Evolutionary conservation across 2,113 vertebrate species (phyloP).

Genomic region (Thunnus thynnus): DNA sequence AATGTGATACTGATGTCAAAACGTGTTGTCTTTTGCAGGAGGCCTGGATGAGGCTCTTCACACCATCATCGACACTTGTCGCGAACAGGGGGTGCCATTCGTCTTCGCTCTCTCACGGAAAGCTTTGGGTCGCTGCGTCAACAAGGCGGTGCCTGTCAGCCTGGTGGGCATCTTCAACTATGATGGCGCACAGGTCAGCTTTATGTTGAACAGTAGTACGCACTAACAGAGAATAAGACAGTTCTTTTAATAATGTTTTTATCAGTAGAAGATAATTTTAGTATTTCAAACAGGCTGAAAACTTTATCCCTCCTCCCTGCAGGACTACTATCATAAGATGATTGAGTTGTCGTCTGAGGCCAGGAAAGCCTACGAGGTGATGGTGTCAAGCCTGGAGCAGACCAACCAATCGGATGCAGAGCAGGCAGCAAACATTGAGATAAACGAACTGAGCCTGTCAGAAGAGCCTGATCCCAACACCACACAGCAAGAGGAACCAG

Average conservation of each 20-base stretch:
- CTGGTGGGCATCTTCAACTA: slow-evolving; percentile 99
- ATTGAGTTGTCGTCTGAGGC: slow-evolving; percentile 93
- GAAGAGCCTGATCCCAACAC: slow-evolving; percentile 39
- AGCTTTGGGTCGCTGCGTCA: slow-evolving; percentile 94
- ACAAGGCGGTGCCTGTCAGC: slow-evolving; percentile 96
- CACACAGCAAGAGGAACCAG: slow-evolving; percentile 84
- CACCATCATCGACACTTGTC: slow-evolving; percentile 92
- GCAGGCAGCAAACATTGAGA: neutral
- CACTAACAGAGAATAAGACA: neutral
- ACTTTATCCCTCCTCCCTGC: neutral
- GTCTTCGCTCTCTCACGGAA: slow-evolving; percentile 96
- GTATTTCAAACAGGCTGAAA: neutral
- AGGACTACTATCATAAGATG: slow-evolving; percentile 97
- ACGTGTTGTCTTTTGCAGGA: slow-evolving; percentile 80
- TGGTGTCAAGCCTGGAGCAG: slow-evolving; percentile 86
- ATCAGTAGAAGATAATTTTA: neutral
- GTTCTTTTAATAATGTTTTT: neutral
- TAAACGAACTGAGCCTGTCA: neutral
- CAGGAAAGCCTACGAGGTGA: slow-evolving; percentile 90
- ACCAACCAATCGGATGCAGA: slow-evolving; percentile 39
- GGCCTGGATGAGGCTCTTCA: slow-evolving; percentile 96
- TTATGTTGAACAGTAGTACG: neutral
- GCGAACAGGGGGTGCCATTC: slow-evolving; percentile 93
- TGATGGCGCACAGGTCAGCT: slow-evolving; percentile 94
- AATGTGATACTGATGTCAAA: neutral